Conservation (phyloP, 2,797 vertebrate genomes). For the Setipinna tenuifilis region DNA sequence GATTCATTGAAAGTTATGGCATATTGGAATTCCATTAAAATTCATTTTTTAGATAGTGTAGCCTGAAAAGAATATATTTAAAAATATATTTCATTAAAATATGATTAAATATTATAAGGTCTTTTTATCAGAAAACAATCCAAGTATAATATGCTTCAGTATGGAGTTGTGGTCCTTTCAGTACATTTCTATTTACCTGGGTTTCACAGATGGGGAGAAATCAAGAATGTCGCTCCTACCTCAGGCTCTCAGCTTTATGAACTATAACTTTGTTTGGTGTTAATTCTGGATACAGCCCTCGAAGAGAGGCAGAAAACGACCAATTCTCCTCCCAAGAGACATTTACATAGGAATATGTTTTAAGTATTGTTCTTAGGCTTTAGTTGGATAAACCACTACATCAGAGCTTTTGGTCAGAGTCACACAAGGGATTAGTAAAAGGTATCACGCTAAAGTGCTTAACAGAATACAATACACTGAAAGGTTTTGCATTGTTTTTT, state of each 20-base stretch:
- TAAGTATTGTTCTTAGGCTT: background rate
- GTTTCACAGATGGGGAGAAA: no score
- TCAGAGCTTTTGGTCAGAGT: background rate
- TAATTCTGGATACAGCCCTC: no score
- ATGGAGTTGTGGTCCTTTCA: background rate
- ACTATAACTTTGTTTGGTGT: no score
- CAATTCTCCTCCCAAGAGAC: no score
- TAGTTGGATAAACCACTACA: background rate
- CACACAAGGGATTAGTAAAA: background rate
- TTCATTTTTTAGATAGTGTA: background rate
- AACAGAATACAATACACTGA: background rate
- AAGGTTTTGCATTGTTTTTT: background rate
- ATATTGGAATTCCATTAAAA: background rate
- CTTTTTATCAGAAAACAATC: background rate
- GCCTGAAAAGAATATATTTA: background rate
- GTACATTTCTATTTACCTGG: background rate
- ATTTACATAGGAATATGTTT: background rate
- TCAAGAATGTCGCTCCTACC: no score
- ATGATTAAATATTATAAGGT: background rate
- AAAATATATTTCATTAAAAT: background rate
- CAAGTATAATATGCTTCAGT: background rate
- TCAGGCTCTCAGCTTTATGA: no score
- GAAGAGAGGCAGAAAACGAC: no score
- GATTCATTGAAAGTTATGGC: background rate
- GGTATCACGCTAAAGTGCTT: background rate